Percentiles rank a stretch among this genome's conserved stretches.
These are phyloP conservation scores for Megalurothrips usitatus DNA, from an alignment of 2,888 invertebrate species.

Conservation along the genomic window DNA sequence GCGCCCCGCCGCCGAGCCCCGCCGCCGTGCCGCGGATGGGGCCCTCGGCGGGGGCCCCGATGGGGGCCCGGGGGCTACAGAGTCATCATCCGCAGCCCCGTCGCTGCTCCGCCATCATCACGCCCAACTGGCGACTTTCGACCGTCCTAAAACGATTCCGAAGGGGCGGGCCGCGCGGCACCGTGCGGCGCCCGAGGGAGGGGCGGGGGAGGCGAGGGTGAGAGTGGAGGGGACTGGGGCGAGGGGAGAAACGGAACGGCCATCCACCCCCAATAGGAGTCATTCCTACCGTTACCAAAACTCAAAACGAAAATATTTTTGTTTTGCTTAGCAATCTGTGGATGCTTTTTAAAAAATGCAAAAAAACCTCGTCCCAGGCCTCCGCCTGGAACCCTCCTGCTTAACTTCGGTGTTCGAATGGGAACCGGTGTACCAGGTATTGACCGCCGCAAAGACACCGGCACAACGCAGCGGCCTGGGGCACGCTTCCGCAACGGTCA, in stretches of 20 bases:
- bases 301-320: no score
- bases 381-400: no score
- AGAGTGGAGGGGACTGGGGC: not conserved
- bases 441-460: no score
- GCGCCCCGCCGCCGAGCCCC: constrained; percentile 10
- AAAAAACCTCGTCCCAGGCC: no score
- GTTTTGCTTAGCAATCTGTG: no score
- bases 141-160: constrained; percentile 6
- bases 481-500: no score
- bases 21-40: not conserved
- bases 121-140: constrained; percentile 12
- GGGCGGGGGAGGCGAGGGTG: not conserved
- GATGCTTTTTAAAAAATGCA: no score
- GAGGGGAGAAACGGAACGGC: not conserved
- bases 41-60: not conserved
- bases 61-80: not conserved
- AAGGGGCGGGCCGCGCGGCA: not conserved
- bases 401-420: no score
- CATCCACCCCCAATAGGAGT: no score
- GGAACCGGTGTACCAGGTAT: no score
- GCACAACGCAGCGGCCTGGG: no score
- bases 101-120: not conserved
- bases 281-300: no score
- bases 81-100: constrained; percentile 1
- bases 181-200: not conserved